Percentiles rank a stretch among this genome's conserved stretches.
Evolutionary conservation across 2,797 vertebrate species (phyloP).

Genomic region (Mus minutoides): DNA sequence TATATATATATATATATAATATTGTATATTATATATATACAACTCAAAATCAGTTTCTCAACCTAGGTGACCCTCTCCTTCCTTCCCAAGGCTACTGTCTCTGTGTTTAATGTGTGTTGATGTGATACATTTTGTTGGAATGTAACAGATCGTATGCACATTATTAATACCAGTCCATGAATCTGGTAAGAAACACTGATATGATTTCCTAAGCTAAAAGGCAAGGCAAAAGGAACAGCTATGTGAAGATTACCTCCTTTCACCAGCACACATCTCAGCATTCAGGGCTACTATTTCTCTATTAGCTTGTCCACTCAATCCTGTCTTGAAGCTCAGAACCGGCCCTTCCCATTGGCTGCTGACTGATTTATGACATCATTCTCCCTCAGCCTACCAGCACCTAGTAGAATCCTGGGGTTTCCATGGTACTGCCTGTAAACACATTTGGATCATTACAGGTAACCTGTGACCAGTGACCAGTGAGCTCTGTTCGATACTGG

Average conservation of each 20-base stretch:
- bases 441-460: constrained; percentile 12
- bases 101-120: not conserved
- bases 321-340: not conserved
- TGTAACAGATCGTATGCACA: not conserved
- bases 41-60: not conserved
- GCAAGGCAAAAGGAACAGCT: too few relatives aligned
- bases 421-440: constrained; percentile 57
- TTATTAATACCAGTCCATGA: not conserved
- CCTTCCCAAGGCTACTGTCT: not conserved
- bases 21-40: too few relatives aligned
- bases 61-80: not conserved
- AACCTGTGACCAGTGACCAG: not conserved
- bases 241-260: not conserved
- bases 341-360: not conserved
- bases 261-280: not conserved
- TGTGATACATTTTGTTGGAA: not conserved
- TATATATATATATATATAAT: too few relatives aligned
- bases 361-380: constrained; percentile 43
- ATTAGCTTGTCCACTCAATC: too few relatives aligned
- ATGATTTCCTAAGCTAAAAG: not conserved
- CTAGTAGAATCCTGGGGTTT: constrained; percentile 61
- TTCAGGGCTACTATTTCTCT: not conserved
- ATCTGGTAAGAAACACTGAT: not conserved
- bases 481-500: not conserved
- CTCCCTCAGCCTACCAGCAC: constrained; percentile 14